Conservation (phyloP, 64 coral and sea anemone genomes). For the Exaiptasia diaphana region DNA sequence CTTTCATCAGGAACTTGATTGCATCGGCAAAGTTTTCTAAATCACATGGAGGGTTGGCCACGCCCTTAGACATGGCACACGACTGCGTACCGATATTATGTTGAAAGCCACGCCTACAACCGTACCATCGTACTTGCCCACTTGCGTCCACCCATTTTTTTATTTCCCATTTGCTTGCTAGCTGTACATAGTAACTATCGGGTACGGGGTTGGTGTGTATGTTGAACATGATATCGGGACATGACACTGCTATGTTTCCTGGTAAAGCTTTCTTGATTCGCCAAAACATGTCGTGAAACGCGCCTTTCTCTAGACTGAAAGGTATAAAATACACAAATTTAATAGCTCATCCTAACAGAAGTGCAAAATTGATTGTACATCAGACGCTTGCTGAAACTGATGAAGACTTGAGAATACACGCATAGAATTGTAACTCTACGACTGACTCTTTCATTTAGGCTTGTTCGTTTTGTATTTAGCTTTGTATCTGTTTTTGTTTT, state of each 20-base stretch:
- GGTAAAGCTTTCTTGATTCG: slow-evolving; percentile 54
- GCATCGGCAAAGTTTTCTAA: slow-evolving; percentile 89
- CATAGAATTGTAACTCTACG: no score
- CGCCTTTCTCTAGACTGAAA: slow-evolving; percentile 62
- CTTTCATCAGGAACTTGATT: slow-evolving; percentile 92
- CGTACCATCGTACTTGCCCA: slow-evolving; percentile 95
- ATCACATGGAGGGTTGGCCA: slow-evolving; percentile 79
- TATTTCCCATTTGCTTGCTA: slow-evolving; percentile 75
- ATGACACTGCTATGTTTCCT: slow-evolving; percentile 58
- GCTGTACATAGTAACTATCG: slow-evolving; percentile 44
- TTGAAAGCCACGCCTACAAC: slow-evolving; percentile 61
- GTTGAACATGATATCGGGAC: slow-evolving; percentile 98
- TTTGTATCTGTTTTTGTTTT: no score
- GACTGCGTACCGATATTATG: background rate
- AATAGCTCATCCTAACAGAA: no score
- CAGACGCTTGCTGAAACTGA: no score
- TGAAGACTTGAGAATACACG: no score
- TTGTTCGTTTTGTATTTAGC: no score
- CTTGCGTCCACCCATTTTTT: slow-evolving; percentile 83
- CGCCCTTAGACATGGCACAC: slow-evolving; percentile 47
- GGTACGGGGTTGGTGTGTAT: slow-evolving; percentile 27
- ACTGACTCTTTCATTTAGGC: no score
- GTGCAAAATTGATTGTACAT: no score
- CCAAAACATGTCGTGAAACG: slow-evolving; percentile 83
- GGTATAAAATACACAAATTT: background rate